Evolutionary conservation across 2,113 vertebrate genomes (phyloP).

Genomic region (Gorsachius goisagi): DNA sequence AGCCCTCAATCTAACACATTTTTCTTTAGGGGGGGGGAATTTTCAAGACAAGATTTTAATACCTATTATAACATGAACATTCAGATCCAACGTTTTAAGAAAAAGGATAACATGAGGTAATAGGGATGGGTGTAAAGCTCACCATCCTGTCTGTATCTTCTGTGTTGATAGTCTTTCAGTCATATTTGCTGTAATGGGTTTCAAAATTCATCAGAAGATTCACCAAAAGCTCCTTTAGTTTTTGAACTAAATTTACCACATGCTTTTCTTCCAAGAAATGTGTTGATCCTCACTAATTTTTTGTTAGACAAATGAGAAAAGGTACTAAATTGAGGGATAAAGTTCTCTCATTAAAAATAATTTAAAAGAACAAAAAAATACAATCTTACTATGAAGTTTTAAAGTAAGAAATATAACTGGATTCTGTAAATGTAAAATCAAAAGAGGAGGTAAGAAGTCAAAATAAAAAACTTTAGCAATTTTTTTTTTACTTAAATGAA

Average conservation of each 20-base stretch:
- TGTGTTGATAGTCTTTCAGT: neutral
- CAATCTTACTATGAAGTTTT: neutral
- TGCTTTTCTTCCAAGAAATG: rapidly evolving
- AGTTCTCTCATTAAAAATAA: neutral
- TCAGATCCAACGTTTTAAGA: neutral
- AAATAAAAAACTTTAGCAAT: neutral
- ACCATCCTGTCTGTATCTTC: neutral
- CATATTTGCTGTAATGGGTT: neutral
- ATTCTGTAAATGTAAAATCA: neutral
- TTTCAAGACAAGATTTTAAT: neutral
- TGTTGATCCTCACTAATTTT: neutral
- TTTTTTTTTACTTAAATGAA: neutral
- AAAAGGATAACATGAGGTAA: neutral
- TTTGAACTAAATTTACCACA: neutral
- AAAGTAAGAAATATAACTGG: neutral
- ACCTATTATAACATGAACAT: neutral
- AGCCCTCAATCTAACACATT: neutral
- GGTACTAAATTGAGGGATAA: neutral
- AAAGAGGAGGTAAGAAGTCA: neutral
- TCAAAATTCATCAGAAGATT: neutral
- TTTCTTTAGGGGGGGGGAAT: neutral
- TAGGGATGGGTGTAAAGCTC: rapidly evolving
- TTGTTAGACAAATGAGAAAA: neutral
- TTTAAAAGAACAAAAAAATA: neutral
- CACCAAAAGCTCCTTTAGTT: neutral